These are phyloP conservation scores for Mugil cephalus DNA, from an alignment of 2,113 vertebrate genomes.

Conservation along the genomic window DNA sequence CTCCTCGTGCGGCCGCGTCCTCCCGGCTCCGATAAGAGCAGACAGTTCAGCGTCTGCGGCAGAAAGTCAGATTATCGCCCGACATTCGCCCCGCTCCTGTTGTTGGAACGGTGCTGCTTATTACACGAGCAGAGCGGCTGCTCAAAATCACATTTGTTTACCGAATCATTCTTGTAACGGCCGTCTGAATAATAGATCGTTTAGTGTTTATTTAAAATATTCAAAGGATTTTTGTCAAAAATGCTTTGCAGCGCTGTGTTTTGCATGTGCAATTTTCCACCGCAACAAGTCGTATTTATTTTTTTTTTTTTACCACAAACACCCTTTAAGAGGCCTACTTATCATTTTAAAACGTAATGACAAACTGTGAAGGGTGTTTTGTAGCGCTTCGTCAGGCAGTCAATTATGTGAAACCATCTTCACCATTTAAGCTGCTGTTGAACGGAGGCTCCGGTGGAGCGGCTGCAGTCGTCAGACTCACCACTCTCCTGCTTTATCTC, in stretches of 20 bases:
- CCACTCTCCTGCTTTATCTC: constrained; percentile 8
- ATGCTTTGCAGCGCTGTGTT: neutral
- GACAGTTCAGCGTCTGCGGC: neutral
- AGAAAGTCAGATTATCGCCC: neutral
- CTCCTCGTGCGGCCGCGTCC: neutral
- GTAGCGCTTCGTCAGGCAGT: constrained; percentile 12
- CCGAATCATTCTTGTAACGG: neutral
- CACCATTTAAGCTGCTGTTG: constrained; percentile 14
- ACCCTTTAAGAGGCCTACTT: neutral
- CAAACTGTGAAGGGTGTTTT: neutral
- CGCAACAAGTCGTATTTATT: neutral
- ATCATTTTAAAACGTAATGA: neutral
- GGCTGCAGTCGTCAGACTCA: neutral
- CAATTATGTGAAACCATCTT: constrained; percentile 14
- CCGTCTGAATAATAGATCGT: neutral
- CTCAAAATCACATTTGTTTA: neutral
- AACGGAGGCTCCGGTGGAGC: constrained; percentile 4
- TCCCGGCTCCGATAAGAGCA: neutral
- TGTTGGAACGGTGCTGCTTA: neutral
- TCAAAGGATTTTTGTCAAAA: neutral
- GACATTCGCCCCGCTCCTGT: constrained; percentile 8
- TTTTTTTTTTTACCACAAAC: neutral
- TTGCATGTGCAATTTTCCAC: neutral
- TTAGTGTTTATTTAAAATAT: constrained; percentile 5
- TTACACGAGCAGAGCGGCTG: neutral